A percentile compares a stretch with the other conserved stretches of the same genome.
These are phyloP conservation scores for Fregata magnificens DNA, from an alignment of 2,113 vertebrate species.

Conservation along the genomic window DNA sequence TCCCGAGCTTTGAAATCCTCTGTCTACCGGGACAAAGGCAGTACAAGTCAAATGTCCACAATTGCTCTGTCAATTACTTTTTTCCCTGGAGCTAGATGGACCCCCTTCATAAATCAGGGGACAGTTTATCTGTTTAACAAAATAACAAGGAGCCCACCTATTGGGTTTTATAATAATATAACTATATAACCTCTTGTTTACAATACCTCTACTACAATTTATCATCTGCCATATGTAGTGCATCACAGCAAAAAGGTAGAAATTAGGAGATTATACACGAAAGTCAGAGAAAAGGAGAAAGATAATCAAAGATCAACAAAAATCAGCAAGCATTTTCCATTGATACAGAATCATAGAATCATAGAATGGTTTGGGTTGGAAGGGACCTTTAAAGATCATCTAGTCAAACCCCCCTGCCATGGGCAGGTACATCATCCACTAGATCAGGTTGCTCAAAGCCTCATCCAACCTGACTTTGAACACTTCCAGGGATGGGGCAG, in stretches of 20 bases:
- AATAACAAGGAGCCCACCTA: not conserved
- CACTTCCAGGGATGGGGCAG: not conserved
- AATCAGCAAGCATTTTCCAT: not conserved
- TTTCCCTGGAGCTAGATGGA: not conserved
- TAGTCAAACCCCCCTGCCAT: not conserved
- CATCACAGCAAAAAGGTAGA: not conserved
- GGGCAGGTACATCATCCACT: not conserved
- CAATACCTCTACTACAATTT: not conserved
- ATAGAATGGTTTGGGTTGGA: not conserved
- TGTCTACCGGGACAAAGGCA: not conserved
- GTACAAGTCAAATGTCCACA: not conserved
- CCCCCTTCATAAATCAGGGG: not conserved
- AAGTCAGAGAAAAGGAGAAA: not conserved
- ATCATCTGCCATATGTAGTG: not conserved
- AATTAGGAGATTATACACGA: not conserved
- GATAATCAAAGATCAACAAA: not conserved
- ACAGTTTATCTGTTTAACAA: not conserved
- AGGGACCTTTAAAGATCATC: not conserved
- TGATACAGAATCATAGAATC: not conserved
- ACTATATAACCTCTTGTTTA: not conserved
- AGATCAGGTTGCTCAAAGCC: not conserved
- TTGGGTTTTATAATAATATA: not conserved
- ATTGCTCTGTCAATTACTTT: not conserved
- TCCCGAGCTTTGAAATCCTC: not conserved
- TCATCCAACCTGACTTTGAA: not conserved